Conservation (phyloP, 1,140 invertebrate genomes). For the Drosophila truncata region DNA sequence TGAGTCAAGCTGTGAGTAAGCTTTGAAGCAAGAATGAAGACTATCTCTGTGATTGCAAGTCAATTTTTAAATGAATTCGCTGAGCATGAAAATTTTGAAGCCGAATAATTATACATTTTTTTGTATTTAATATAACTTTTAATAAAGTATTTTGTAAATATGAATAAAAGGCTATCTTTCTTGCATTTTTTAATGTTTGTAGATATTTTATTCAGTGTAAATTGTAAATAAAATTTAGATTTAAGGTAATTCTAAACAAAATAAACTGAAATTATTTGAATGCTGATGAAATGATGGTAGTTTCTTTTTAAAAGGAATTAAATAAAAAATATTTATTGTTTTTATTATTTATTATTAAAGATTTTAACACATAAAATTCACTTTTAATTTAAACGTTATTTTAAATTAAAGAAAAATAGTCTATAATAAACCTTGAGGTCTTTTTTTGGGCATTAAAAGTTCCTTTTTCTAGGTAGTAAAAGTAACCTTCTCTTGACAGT, state of each 20-base stretch:
- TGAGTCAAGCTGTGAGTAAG: too few species aligned
- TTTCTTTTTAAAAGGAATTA: background rate
- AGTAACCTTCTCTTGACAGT: too few species aligned
- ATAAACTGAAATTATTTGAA: slow-evolving; percentile 1
- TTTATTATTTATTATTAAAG: background rate
- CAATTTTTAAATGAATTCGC: background rate
- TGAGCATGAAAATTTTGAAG: background rate
- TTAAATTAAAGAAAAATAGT: too few species aligned
- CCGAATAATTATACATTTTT: background rate
- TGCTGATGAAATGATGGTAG: background rate
- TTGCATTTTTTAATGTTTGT: background rate
- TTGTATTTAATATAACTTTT: background rate
- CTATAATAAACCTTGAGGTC: too few species aligned
- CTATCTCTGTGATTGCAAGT: background rate
- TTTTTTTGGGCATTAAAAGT: too few species aligned
- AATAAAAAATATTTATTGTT: background rate
- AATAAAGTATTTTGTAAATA: background rate
- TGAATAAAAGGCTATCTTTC: background rate
- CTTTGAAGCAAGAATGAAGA: background rate
- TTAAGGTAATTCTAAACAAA: background rate
- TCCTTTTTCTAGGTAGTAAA: too few species aligned
- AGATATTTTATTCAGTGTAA: too few species aligned
- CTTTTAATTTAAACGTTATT: too few species aligned
- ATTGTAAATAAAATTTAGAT: too few species aligned
- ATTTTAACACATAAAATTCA: background rate